Percentiles rank a stretch among this genome's conserved stretches.
Conservation (phyloP, 2,797 vertebrate species). For the Scolopax bukidnonensis region DNA sequence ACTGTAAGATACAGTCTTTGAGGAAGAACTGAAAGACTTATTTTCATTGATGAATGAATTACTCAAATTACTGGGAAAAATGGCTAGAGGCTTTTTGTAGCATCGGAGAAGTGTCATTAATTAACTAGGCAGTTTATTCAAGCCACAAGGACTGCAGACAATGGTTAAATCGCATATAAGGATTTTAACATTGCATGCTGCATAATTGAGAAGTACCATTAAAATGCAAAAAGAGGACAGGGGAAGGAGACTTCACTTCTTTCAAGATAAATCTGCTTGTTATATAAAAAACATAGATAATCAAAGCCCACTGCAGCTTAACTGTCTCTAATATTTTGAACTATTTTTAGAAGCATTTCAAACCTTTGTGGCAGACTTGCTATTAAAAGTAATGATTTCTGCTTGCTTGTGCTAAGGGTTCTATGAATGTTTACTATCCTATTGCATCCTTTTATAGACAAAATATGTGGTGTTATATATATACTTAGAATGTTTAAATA, state of each 20-base stretch:
- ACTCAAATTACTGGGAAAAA: constrained; percentile 8
- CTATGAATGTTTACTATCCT: constrained; percentile 27
- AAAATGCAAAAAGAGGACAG: background rate
- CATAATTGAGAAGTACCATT: constrained; percentile 1
- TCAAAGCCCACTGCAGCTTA: background rate
- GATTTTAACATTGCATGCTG: background rate
- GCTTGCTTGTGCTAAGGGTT: constrained; percentile 13
- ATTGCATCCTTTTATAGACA: constrained; percentile 27
- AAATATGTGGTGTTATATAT: background rate
- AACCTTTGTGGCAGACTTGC: background rate
- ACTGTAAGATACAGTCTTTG: background rate
- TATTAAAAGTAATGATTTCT: constrained; percentile 41
- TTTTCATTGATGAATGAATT: constrained; percentile 16
- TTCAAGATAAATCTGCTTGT: background rate
- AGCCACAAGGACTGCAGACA: background rate
- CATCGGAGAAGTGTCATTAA: constrained; percentile 8
- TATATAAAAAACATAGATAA: constrained; percentile 31
- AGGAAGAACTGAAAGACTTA: background rate
- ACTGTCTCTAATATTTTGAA: constrained; percentile 18
- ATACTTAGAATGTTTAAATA: background rate
- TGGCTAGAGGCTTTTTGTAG: constrained; percentile 5
- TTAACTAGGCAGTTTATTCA: constrained; percentile 36
- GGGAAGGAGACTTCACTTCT: constrained; percentile 21
- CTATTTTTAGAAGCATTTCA: constrained; percentile 41
- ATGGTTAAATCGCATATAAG: background rate